Evolutionary conservation across 2,888 invertebrate genomes (phyloP).

Genomic region (Ennomos erosarius): DNA sequence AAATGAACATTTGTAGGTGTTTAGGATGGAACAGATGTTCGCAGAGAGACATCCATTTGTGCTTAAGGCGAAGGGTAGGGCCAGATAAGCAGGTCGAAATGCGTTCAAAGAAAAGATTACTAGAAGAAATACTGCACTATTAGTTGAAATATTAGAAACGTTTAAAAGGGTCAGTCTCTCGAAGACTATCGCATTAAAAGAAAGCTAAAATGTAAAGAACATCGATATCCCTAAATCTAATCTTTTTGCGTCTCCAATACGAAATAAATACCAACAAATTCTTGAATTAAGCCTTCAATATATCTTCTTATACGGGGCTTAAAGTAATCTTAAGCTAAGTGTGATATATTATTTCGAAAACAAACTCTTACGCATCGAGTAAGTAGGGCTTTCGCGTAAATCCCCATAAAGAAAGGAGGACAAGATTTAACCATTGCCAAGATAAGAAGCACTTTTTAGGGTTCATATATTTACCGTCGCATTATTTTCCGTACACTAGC

Average conservation of each 20-base stretch:
- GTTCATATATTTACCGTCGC: slow-evolving; percentile 20
- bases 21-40: slow-evolving; percentile 18
- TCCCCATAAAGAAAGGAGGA: slow-evolving; percentile 56
- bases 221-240: slow-evolving; percentile 10
- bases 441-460: slow-evolving; percentile 31
- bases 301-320: slow-evolving; percentile 69
- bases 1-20: slow-evolving; percentile 27
- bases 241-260: slow-evolving; percentile 49
- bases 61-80: too few species aligned
- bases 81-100: too few species aligned
- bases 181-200: too few species aligned
- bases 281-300: slow-evolving; percentile 65
- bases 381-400: slow-evolving; percentile 51
- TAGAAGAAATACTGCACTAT: too few species aligned
- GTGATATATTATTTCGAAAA: slow-evolving; percentile 75
- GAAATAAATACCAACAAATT: slow-evolving; percentile 56
- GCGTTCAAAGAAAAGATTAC: too few species aligned
- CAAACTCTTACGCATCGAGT: slow-evolving; percentile 60
- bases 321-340: slow-evolving; percentile 72
- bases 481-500: slow-evolving; percentile 11
- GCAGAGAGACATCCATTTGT: background rate
- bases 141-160: too few species aligned
- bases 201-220: background rate
- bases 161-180: too few species aligned
- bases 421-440: slow-evolving; percentile 54